Evolutionary conservation across 1,140 invertebrate genomes (phyloP).

Genomic region (Stenopsyche tienmushanensis): DNA sequence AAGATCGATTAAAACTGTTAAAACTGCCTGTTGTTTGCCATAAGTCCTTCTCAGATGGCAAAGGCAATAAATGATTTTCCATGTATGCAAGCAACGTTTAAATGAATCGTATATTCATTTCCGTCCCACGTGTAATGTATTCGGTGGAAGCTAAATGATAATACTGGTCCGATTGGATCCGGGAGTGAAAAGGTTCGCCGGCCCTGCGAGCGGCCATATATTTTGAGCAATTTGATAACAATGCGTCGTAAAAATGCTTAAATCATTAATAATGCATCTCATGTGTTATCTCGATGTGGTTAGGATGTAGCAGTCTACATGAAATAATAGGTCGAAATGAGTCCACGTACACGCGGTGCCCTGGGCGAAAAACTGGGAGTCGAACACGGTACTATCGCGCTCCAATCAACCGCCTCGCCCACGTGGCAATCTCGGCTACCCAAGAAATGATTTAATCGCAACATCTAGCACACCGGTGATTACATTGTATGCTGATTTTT

Average conservation of each 20-base stretch:
- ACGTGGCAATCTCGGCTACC: background rate
- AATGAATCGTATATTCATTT: no score
- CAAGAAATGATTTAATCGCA: slow-evolving; percentile 4
- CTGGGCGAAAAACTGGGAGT: background rate
- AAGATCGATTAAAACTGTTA: no score
- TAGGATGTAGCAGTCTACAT: background rate
- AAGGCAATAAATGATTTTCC: no score
- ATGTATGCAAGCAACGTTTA: no score
- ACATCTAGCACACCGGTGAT: background rate
- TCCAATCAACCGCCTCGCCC: slow-evolving; percentile 4
- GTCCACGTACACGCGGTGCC: background rate
- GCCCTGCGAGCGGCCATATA: background rate
- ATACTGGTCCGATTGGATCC: background rate
- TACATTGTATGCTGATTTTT: slow-evolving; percentile 12
- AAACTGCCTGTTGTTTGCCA: no score
- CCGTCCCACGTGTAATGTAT: no score
- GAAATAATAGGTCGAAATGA: slow-evolving; percentile 1
- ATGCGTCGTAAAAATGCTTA: slow-evolving; percentile 24
- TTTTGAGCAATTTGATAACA: slow-evolving; percentile 23
- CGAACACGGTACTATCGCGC: background rate
- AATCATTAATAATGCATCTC: slow-evolving; percentile 16
- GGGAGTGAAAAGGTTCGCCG: background rate
- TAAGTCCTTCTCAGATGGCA: no score
- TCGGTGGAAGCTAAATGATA: no score
- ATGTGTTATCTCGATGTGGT: background rate